A percentile compares a stretch with the other conserved stretches of the same genome.
These are phyloP conservation scores for Aethes cnicana DNA, from an alignment of 2,888 invertebrate genomes.

Conservation along the genomic window DNA sequence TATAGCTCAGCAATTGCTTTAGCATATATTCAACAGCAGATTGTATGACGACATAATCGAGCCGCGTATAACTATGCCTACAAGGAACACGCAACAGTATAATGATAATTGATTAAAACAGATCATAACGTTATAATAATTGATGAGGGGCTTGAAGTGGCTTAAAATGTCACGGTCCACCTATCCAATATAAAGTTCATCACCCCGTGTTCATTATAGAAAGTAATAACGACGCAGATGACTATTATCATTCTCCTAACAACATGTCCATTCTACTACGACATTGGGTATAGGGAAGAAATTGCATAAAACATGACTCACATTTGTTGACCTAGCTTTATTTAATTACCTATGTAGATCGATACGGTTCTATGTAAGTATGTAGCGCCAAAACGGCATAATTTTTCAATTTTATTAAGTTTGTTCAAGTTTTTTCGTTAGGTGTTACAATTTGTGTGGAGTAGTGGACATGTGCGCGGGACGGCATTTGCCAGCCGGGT, in stretches of 20 bases:
- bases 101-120: slow-evolving; percentile 38
- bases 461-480: slow-evolving; percentile 37
- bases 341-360: no score
- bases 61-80: slow-evolving; percentile 17
- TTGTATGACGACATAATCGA: slow-evolving; percentile 23
- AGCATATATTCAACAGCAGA: slow-evolving; percentile 3
- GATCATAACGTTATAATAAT: slow-evolving; percentile 61
- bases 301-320: no score
- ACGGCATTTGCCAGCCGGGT: slow-evolving; percentile 53
- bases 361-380: no score
- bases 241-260: slow-evolving; percentile 68
- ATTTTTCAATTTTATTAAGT: no score
- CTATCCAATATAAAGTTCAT: slow-evolving; percentile 73
- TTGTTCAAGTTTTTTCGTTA: no score
- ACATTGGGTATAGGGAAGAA: slow-evolving; percentile 16
- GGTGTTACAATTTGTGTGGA: slow-evolving; percentile 20
- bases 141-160: slow-evolving; percentile 58
- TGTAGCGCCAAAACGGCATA: no score
- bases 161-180: slow-evolving; percentile 71
- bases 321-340: no score
- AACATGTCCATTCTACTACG: slow-evolving; percentile 63
- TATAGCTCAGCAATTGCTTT: slow-evolving; percentile 21
- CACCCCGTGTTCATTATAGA: slow-evolving; percentile 73
- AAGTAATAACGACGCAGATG: slow-evolving; percentile 71
- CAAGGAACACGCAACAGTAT: slow-evolving; percentile 25